phyloP scores from a whole-genome alignment of 2,888 invertebrate species.

The Agrotis ipsilon region DNA sequence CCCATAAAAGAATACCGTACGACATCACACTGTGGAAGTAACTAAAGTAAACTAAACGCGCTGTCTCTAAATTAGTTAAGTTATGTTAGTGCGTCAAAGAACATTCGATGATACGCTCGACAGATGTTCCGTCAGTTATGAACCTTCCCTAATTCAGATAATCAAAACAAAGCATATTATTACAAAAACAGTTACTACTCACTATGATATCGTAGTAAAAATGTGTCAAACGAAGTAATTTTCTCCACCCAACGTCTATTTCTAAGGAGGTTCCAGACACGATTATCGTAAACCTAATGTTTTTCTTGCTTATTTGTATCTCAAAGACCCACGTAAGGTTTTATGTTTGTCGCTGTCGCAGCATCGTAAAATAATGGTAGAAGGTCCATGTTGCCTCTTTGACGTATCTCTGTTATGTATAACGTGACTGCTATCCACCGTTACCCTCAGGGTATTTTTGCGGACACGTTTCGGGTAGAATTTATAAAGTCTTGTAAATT shows the following conservation, averaged over 20 bases:
- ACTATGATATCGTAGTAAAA: too few species aligned
- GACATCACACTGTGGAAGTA: too few species aligned
- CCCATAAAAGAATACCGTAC: too few species aligned
- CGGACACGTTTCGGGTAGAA: slow-evolving; percentile 32
- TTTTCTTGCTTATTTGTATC: slow-evolving; percentile 30
- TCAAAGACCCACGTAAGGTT: slow-evolving; percentile 38
- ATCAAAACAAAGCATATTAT: too few species aligned
- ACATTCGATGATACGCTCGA: too few species aligned
- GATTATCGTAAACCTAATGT: slow-evolving; percentile 39
- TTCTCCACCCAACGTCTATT: background rate
- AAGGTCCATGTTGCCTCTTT: slow-evolving; percentile 38
- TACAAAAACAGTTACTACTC: too few species aligned
- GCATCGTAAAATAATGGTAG: slow-evolving; percentile 50
- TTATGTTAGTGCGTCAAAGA: too few species aligned
- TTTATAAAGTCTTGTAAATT: slow-evolving; percentile 20
- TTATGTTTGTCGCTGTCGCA: slow-evolving; percentile 46
- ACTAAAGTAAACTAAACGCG: too few species aligned
- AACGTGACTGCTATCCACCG: slow-evolving; percentile 34
- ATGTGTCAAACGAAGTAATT: background rate
- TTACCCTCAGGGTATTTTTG: slow-evolving; percentile 7
- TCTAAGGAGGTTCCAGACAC: slow-evolving; percentile 3
- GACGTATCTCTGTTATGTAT: slow-evolving; percentile 32
- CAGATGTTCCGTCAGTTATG: too few species aligned
- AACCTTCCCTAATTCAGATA: too few species aligned
- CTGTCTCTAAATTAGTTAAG: too few species aligned